Evolutionary conservation across 2,888 invertebrate genomes (phyloP), one percentile per base, ranked within the genome.

Genomic region (Parascotia fuliginaria): DNA sequence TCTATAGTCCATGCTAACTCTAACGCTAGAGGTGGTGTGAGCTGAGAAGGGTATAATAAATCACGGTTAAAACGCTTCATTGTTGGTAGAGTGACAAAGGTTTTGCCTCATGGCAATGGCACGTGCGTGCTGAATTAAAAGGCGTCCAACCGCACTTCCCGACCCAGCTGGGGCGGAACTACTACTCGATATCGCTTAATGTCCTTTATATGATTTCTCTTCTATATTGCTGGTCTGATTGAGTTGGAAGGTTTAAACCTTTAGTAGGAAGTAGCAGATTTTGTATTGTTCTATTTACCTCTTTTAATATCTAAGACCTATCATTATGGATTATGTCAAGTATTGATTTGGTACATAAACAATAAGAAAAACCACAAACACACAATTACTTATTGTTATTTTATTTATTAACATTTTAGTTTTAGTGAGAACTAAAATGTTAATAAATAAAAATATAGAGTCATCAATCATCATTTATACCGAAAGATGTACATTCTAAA

Each of bases 51-150:
- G 64, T 66, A 66, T 69, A 67, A 83, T 86, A 85, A 85, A 85
- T 87, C 82, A 81, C 75, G 40, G 70, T 70, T 77, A 79, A 78
- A 79, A 77, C 78, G 70, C 76, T 73, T 79, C 75, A 82, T 84
- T 84, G 81, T 84, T 75, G 75, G 56, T 57, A 57, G 55, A 60
- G 65, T 74, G 78, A 83, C 81, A 83, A 83, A 81, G 83, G 79
- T 67, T 73, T 60, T 65, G 61, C 68, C 71, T 70, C 57, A 59
- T 69, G 53, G 69, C 72, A 70, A 68, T 73, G 75, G 69, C 59
- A 77, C 65, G 73, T 77, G 77, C 75, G 77, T 76, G 69, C 55
- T 56, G 74, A 75, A 77, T 79, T 73, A 78, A 80, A 76, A 68
- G 60, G 65, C 67, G 61, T 59, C 67, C 60, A 60, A 62, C 71